Evolutionary conservation across 1,140 invertebrate species (phyloP).

Genomic region (Drosophila tsacasi): DNA sequence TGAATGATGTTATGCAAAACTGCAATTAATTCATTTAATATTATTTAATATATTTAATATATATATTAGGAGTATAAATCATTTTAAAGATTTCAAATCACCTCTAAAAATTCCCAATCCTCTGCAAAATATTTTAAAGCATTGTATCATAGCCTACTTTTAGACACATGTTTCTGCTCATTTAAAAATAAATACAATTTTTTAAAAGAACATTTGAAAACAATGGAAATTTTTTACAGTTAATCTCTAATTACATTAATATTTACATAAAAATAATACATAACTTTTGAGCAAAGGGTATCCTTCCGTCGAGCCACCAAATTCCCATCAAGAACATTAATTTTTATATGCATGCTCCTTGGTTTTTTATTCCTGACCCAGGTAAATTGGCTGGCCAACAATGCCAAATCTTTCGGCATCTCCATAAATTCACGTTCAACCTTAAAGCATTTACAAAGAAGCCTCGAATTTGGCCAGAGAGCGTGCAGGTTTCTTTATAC

Average conservation of each 20-base stretch:
- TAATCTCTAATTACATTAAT: not conserved
- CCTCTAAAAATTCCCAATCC: not conserved
- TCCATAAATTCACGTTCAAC: constrained; percentile 60
- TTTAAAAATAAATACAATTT: too few species aligned
- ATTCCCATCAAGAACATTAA: not conserved
- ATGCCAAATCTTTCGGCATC: constrained; percentile 49
- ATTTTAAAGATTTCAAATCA: not conserved
- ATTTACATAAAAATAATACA: too few species aligned
- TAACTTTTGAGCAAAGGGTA: constrained; percentile 2
- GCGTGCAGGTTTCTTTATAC: constrained; percentile 3
- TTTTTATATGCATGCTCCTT: constrained; percentile 16
- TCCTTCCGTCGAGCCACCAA: not conserved
- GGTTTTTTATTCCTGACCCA: constrained; percentile 13
- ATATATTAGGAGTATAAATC: too few species aligned
- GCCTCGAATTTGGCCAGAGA: not conserved
- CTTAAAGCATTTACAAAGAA: constrained; percentile 35
- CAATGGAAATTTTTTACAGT: not conserved
- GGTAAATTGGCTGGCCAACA: constrained; percentile 32
- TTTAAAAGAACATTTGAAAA: too few species aligned
- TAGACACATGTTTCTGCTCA: not conserved
- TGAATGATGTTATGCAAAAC: too few species aligned
- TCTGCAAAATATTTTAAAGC: not conserved
- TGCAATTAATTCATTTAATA: too few species aligned
- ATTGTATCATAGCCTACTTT: not conserved
- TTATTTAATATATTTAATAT: too few species aligned